Percentiles rank a stretch among this genome's conserved stretches.
Evolutionary conservation across 2,113 vertebrate species (phyloP).

Genomic region (Geococcyx californianus): DNA sequence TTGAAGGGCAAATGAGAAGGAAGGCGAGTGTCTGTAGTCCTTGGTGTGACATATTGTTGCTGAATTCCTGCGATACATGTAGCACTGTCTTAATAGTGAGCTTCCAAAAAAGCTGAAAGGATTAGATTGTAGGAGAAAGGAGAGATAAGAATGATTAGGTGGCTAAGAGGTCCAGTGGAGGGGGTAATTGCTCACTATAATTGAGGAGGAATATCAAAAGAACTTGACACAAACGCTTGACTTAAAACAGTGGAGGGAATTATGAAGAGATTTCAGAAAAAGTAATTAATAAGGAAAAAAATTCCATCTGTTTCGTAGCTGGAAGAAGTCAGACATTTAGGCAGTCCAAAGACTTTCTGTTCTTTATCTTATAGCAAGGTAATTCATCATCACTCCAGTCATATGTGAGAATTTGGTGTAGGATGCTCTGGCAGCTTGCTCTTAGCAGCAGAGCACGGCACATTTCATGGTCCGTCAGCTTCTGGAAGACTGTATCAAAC

Average conservation of each 20-base stretch:
- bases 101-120: neutral
- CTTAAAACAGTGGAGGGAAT: neutral
- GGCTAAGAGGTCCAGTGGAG: neutral
- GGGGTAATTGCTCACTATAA: constrained; percentile 6
- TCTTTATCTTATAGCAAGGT: neutral
- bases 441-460: neutral
- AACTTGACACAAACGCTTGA: constrained; percentile 39
- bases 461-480: neutral
- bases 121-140: neutral
- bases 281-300: neutral
- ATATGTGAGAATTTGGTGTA: neutral
- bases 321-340: neutral
- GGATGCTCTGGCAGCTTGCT: neutral
- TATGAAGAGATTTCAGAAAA: neutral
- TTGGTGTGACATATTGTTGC: neutral
- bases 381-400: neutral
- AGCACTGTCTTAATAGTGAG: neutral
- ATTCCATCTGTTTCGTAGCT: neutral
- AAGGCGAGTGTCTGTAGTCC: constrained; percentile 11
- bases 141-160: neutral
- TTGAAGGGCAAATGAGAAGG: constrained; percentile 27
- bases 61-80: neutral
- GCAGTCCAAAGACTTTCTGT: neutral
- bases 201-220: constrained; percentile 19
- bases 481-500: neutral